These are phyloP conservation scores for Chrysochloris asiatica DNA, from an alignment of 2,113 vertebrate species.

Conservation along the genomic window DNA sequence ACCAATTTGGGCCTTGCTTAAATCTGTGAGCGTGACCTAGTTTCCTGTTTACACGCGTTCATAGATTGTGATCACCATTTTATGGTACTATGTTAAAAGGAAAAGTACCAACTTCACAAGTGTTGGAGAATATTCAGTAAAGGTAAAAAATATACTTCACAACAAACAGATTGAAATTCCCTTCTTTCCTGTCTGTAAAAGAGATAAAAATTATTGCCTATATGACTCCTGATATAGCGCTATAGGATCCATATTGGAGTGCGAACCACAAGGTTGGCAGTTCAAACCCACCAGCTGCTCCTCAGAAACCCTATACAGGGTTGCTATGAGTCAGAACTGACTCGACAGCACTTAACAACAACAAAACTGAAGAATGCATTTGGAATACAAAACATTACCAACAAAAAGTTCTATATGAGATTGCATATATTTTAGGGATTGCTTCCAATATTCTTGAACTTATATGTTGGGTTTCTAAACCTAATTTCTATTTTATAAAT, in stretches of 20 bases:
- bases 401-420: not conserved
- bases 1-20: not conserved
- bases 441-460: conserved; percentile 27
- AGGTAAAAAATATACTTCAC: not conserved
- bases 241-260: too few species aligned
- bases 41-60: not conserved
- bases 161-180: not conserved
- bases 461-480: not conserved
- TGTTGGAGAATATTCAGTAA: not conserved
- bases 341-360: too few species aligned
- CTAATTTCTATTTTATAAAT: conserved; percentile 7
- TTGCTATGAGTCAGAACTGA: too few species aligned
- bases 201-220: not conserved
- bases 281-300: too few species aligned
- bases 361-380: not conserved
- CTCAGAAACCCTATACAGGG: too few species aligned
- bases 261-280: too few species aligned
- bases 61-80: not conserved
- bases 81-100: conserved; percentile 1
- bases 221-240: too few species aligned
- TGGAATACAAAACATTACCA: not conserved
- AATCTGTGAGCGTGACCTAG: not conserved
- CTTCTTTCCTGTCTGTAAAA: conserved; percentile 5
- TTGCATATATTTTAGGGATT: not conserved
- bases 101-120: not conserved